phyloP scores from a whole-genome alignment of 2,797 vertebrate genomes.

The Pipistrellus kuhlii region DNA sequence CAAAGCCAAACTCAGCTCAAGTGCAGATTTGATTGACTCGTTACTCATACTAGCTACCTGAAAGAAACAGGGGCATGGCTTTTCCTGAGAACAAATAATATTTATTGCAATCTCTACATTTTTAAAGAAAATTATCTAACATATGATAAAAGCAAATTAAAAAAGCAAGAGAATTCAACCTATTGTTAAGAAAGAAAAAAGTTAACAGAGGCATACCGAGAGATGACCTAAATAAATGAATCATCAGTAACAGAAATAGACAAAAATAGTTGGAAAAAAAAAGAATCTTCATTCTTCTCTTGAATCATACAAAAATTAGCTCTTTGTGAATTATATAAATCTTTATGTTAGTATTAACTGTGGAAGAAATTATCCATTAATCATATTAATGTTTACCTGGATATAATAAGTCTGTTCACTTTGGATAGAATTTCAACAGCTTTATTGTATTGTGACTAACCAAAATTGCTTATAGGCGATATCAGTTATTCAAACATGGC shows the following conservation, averaged over 20 bases:
- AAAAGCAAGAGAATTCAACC: neutral
- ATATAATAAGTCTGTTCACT: neutral
- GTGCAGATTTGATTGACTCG: neutral
- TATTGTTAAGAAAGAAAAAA: neutral
- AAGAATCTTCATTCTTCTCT: neutral
- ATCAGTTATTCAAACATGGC: neutral
- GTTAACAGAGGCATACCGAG: neutral
- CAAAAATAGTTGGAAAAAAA: neutral
- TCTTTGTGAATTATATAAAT: neutral
- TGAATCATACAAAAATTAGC: neutral
- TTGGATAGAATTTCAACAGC: neutral
- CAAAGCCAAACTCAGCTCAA: neutral
- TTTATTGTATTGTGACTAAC: neutral
- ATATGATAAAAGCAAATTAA: neutral
- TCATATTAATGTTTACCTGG: neutral
- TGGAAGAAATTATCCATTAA: neutral
- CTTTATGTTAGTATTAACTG: neutral
- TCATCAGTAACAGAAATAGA: slow-evolving; percentile 12
- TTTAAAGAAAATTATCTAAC: neutral
- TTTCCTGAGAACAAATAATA: neutral
- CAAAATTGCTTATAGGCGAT: neutral
- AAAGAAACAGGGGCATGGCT: neutral
- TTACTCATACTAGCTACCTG: neutral
- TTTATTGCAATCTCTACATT: neutral
- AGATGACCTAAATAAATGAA: neutral